These are phyloP conservation scores for Chaenodraco wilsoni DNA, from an alignment of 2,797 vertebrate species.

Conservation along the genomic window DNA sequence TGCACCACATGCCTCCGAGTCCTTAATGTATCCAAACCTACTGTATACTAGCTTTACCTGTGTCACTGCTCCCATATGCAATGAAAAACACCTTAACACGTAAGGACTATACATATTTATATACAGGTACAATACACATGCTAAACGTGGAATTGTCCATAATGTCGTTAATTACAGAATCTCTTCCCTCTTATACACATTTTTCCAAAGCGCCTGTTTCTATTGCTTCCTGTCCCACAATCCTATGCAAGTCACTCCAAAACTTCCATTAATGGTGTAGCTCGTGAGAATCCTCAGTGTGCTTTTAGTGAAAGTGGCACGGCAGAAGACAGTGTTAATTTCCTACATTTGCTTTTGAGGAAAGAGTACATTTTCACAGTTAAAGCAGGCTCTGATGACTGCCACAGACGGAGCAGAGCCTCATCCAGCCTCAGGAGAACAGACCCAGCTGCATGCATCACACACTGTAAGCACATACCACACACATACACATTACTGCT, in stretches of 20 bases:
- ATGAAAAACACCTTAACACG: slow-evolving; percentile 48
- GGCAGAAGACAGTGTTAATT: slow-evolving; percentile 18
- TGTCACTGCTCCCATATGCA: slow-evolving; percentile 53
- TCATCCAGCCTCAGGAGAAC: slow-evolving; percentile 26
- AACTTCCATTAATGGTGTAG: slow-evolving; percentile 2
- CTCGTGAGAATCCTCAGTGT: slow-evolving; percentile 19
- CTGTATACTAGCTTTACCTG: slow-evolving; percentile 37
- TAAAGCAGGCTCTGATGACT: slow-evolving; percentile 42
- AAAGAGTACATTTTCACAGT: slow-evolving; percentile 57
- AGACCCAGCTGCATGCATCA: slow-evolving; percentile 51
- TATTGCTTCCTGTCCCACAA: slow-evolving; percentile 43
- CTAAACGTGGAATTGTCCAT: slow-evolving; percentile 46
- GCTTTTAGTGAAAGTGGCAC: slow-evolving; percentile 30
- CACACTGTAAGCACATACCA: slow-evolving; percentile 37
- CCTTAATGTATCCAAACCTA: slow-evolving; percentile 60
- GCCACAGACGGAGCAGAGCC: slow-evolving; percentile 29
- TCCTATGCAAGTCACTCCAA: slow-evolving; percentile 37
- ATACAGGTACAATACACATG: slow-evolving; percentile 64
- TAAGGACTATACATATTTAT: slow-evolving; percentile 60
- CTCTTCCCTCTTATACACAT: slow-evolving; percentile 4
- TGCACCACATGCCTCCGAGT: too few relatives aligned
- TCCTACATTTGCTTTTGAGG: slow-evolving; percentile 18
- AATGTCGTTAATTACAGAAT: slow-evolving; percentile 52
- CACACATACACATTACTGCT: slow-evolving; percentile 13
- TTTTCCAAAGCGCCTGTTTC: slow-evolving; percentile 3